These are phyloP conservation scores for Achroia grisella DNA, from an alignment of 1,140 invertebrate genomes.

Conservation along the genomic window DNA sequence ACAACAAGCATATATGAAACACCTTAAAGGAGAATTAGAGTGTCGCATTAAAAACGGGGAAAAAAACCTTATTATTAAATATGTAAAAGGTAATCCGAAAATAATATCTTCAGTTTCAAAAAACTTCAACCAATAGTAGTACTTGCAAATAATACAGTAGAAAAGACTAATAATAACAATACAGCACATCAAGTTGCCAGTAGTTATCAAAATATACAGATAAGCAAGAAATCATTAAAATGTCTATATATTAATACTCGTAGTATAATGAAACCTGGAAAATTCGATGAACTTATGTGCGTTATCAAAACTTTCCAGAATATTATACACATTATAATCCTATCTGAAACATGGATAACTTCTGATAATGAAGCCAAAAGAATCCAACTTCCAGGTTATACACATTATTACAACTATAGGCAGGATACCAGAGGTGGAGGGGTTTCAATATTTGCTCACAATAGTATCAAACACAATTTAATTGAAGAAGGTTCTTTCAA, in stretches of 20 bases:
- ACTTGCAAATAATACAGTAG: background rate
- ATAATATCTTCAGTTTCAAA: too few species aligned
- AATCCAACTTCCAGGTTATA: slow-evolving; percentile 4
- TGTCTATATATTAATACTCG: background rate
- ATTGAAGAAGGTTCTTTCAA: slow-evolving; percentile 7
- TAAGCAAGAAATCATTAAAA: background rate
- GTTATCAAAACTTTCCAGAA: background rate
- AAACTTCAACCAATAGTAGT: background rate
- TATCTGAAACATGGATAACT: slow-evolving; percentile 13
- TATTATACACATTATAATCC: slow-evolving; percentile 4
- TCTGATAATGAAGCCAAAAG: slow-evolving; percentile 1
- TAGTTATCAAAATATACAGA: background rate
- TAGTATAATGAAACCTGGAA: background rate
- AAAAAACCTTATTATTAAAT: slow-evolving; percentile 18
- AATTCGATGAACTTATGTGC: background rate
- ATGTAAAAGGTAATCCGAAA: slow-evolving; percentile 19
- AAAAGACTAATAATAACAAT: slow-evolving; percentile 3
- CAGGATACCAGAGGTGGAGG: slow-evolving; percentile 8
- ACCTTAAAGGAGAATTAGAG: slow-evolving; percentile 12
- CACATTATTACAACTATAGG: slow-evolving; percentile 10
- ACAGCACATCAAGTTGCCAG: background rate
- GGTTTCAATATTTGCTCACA: slow-evolving; percentile 13
- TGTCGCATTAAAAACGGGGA: slow-evolving; percentile 13
- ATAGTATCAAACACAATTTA: slow-evolving; percentile 7
- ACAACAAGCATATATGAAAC: slow-evolving; percentile 10